Percentiles rank a stretch among this genome's conserved stretches.
Evolutionary conservation across 2,888 invertebrate species (phyloP).

Genomic region (Nemotelus nigrinus): DNA sequence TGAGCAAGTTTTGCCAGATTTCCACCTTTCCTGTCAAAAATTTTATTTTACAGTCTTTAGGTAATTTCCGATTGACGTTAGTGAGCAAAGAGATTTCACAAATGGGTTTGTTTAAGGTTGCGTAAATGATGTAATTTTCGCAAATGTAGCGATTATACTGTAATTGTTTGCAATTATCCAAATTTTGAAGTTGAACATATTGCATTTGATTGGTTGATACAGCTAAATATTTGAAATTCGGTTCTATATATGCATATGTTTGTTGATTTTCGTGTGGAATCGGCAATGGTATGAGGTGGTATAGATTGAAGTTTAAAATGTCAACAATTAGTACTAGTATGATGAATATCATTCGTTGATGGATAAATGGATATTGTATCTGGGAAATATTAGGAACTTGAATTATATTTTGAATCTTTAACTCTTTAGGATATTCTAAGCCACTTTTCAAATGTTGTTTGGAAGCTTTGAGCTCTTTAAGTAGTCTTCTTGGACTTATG

Average conservation of each 20-base stretch:
- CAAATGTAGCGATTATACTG: no score
- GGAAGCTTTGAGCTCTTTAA: constrained; percentile 43
- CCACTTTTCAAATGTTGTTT: constrained; percentile 1
- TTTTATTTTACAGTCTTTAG: no score
- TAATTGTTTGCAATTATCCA: not conserved
- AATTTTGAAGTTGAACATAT: not conserved
- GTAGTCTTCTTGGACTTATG: constrained; percentile 47
- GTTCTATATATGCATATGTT: constrained; percentile 36
- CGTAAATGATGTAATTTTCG: no score
- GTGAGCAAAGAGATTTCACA: no score
- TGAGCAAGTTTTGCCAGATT: no score
- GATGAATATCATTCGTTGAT: not conserved
- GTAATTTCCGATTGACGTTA: not conserved
- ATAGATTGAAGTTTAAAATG: not conserved
- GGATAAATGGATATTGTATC: not conserved
- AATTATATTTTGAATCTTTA: not conserved
- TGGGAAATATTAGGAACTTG: not conserved
- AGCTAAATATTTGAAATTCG: not conserved
- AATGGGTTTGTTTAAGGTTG: no score
- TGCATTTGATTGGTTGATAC: not conserved
- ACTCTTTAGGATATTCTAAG: not conserved
- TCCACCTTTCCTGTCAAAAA: not conserved
- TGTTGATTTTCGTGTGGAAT: not conserved
- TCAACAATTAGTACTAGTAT: not conserved
- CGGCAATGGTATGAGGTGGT: constrained; percentile 6